A percentile compares a stretch with the other conserved stretches of the same genome.
phyloP scores from a whole-genome alignment of 2,888 invertebrate species.

The Lobophora halterata region DNA sequence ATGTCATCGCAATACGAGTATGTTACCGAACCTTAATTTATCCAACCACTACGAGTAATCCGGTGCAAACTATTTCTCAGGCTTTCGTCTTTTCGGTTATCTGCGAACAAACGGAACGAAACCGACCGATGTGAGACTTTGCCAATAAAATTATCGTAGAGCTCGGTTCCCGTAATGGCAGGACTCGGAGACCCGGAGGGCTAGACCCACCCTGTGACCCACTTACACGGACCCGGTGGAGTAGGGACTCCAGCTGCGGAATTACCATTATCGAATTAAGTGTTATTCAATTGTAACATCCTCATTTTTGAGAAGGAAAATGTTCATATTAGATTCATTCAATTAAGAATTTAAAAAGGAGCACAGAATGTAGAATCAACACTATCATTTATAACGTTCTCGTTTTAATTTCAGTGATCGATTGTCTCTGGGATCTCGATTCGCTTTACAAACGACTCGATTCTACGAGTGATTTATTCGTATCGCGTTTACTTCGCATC shows the following conservation, averaged over 20 bases:
- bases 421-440: constrained; percentile 56
- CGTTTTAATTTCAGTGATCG: constrained; percentile 49
- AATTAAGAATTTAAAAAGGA: background rate
- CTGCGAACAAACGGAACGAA: constrained; percentile 7
- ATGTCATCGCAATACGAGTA: no score
- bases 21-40: no score
- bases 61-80: no score
- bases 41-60: no score
- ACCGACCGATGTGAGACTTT: constrained; percentile 29
- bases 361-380: constrained; percentile 22
- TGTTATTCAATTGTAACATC: constrained; percentile 36
- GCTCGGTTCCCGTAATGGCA: constrained; percentile 11
- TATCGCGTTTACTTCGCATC: constrained; percentile 49
- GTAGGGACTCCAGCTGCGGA: constrained; percentile 33
- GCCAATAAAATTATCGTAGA: constrained; percentile 48
- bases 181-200: constrained; percentile 26
- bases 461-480: constrained; percentile 64
- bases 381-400: constrained; percentile 34
- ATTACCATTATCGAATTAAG: constrained; percentile 40
- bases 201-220: constrained; percentile 57
- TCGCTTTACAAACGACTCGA: constrained; percentile 49
- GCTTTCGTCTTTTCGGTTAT: background rate
- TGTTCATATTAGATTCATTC: background rate
- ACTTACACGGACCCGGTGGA: constrained; percentile 49
- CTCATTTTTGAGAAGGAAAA: constrained; percentile 19